Base-by-base conservation (phyloP, 2,888 invertebrate species). In the Atrina japonica region DNA sequence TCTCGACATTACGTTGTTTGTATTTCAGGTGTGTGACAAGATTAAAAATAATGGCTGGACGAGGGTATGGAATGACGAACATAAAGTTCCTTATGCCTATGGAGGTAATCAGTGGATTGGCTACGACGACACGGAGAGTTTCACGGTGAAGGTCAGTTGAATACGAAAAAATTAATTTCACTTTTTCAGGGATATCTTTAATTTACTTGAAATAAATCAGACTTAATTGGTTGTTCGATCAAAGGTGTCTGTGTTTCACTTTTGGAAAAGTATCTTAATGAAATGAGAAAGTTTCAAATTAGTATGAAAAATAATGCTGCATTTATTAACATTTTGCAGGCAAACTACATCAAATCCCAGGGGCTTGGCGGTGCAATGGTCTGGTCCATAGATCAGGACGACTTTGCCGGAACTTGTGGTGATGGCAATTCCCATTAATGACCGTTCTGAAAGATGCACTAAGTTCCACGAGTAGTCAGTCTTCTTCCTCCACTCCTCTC, bases 41-140 rank as follows among this genome's bases (percentile, higher is more conserved):
- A 40, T 65, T 21, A 35, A 76, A 9, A 21, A 52, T 3, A 69
- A 64, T n/a, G 74, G 63, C 2, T 70, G 67, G 63, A 75, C 68
- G 16, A 53, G 73, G 21, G 59, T 66, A 27, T 75, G 70, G 72
- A 40, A 74, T 97, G 59, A 69, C 16, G 73, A 73, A 23, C 73
- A 75, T 58, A 68, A 78, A 30, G 81, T 78, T 66, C 97, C 97
- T 11, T 97, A 97, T 55, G 72, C 80, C 5, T 75, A 74, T 23
- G 60, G 61, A 11, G 75, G 71, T 14, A 56, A 73, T 61, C 79
- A 83, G 56, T 84, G 85, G 85, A 73, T 85, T 7, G 82, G 83
- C 3, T 85, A 75, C 66, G 85, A 85, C 25, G 78, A 83, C 52
- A 23, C 58, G 2, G 35, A 68, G 11, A 80, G 81, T 60, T 49